Percentiles rank a stretch among this genome's conserved stretches.
Evolutionary conservation across 2,888 invertebrate genomes (phyloP).

Genomic region (Cephonodes hylas): DNA sequence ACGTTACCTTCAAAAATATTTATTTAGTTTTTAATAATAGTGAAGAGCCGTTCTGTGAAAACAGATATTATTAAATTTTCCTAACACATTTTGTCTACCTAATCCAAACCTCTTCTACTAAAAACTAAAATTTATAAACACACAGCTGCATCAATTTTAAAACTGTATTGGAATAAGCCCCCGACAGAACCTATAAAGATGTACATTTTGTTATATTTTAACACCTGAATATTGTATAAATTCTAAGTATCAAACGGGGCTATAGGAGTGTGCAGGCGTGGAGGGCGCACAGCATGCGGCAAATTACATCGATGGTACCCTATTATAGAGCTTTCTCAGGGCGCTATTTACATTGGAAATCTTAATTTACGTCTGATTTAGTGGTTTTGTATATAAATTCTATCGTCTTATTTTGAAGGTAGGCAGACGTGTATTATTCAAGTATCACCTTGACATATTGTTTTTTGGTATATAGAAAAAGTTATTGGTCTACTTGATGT

Average conservation of each 20-base stretch:
- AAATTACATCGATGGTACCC: conserved; percentile 5
- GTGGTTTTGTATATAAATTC: background rate
- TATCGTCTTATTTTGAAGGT: too few species aligned
- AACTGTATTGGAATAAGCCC: background rate
- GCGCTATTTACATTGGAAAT: background rate
- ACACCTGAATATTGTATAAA: background rate
- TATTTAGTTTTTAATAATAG: too few species aligned
- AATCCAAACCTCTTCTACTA: too few species aligned
- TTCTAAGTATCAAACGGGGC: background rate
- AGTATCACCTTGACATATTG: too few species aligned
- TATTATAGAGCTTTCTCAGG: background rate
- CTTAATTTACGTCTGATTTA: background rate
- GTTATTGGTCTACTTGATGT: too few species aligned
- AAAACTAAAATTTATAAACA: too few species aligned
- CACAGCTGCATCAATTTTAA: background rate
- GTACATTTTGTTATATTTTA: background rate
- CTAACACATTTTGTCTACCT: too few species aligned
- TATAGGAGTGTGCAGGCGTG: background rate
- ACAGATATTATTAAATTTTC: too few species aligned
- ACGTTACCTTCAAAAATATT: too few species aligned
- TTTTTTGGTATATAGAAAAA: too few species aligned
- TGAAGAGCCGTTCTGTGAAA: too few species aligned
- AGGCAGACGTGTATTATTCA: too few species aligned
- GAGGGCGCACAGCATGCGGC: background rate
- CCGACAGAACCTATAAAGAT: background rate